These are phyloP conservation scores for Amblyteles armatorius DNA, from an alignment of 2,888 invertebrate species.

Conservation along the genomic window DNA sequence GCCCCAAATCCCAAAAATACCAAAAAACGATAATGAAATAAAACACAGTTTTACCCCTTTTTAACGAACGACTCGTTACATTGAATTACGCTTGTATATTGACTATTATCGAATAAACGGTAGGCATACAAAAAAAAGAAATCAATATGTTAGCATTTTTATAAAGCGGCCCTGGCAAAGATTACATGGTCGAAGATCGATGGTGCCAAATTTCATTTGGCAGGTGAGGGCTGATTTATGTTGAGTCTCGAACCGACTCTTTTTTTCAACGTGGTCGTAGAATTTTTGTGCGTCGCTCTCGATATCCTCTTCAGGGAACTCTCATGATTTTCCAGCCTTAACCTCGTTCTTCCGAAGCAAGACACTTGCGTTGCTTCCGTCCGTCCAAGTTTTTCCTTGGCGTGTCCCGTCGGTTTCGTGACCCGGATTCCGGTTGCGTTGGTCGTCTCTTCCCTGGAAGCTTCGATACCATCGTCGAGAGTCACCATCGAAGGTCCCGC, in stretches of 20 bases:
- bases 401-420: slow-evolving; percentile 7
- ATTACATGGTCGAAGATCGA: neutral
- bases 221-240: slow-evolving; percentile 58
- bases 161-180: neutral
- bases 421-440: neutral
- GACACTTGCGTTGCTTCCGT: neutral
- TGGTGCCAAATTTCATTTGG: neutral
- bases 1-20: slow-evolving; percentile 3
- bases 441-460: neutral
- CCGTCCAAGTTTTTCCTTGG: slow-evolving; percentile 19
- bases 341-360: slow-evolving; percentile 17
- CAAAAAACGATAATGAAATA: neutral
- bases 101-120: slow-evolving; percentile 73
- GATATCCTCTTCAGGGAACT: slow-evolving; percentile 24
- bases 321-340: slow-evolving; percentile 27
- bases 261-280: slow-evolving; percentile 63
- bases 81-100: slow-evolving; percentile 70
- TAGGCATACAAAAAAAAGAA: slow-evolving; percentile 54
- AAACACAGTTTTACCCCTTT: slow-evolving; percentile 19
- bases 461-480: slow-evolving; percentile 2
- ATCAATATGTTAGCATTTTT: neutral
- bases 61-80: slow-evolving; percentile 43
- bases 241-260: slow-evolving; percentile 75
- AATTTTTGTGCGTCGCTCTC: slow-evolving; percentile 13
- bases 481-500: slow-evolving; percentile 11